Base-by-base conservation (phyloP, 2,888 invertebrate species). In the Meta bourneti region DNA sequence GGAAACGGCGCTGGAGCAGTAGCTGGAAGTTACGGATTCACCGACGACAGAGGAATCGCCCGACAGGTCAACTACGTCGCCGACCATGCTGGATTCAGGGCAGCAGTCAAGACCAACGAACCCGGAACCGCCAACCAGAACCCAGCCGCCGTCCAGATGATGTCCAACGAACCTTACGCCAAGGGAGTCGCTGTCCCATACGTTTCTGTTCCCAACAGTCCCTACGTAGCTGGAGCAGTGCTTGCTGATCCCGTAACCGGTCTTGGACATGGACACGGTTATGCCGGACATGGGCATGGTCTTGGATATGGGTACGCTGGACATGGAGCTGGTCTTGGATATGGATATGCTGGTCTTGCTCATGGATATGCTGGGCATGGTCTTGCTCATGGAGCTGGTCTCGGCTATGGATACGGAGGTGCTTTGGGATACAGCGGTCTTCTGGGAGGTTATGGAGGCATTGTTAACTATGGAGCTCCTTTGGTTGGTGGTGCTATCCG, bases 91-190 rank as follows among this genome's bases (percentile, higher is more conserved):
- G 90, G 91, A 5, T 91, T 91, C 82, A 16, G 86, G 4, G 91
- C 91, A 19, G 71, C 75, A 9, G 86, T 91, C 2, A 91, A 91
- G 81, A 91, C 91, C 54, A 91, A 91, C 87, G 91, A 91, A 20
- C 91, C 91, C 1, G 91, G 90, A 52, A 90, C 90, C 13, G 77
- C 90, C 48, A 84, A 84, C 19, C 90, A 90, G 34, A 86, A 79
- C 77, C 90, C 90, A 5, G 86, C 90, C 4, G 85, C 90, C 6
- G 90, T 91, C 0, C 78, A 91, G 6, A 11, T 89, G 6, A 61
- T 89, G 52, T 89, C 89, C 52, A 78, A 86, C 70, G 90, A 51
- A 7, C 74, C 69, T 13, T 75, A 91, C 13, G 48, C 81, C 48
- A 72, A 85, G 6, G 81, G 81, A 13, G 88, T 75, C 5, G 81